Evolutionary conservation across 1,140 invertebrate species (phyloP), one percentile per base, ranked within the genome.

Genomic region (Trichonephila inaurata): DNA sequence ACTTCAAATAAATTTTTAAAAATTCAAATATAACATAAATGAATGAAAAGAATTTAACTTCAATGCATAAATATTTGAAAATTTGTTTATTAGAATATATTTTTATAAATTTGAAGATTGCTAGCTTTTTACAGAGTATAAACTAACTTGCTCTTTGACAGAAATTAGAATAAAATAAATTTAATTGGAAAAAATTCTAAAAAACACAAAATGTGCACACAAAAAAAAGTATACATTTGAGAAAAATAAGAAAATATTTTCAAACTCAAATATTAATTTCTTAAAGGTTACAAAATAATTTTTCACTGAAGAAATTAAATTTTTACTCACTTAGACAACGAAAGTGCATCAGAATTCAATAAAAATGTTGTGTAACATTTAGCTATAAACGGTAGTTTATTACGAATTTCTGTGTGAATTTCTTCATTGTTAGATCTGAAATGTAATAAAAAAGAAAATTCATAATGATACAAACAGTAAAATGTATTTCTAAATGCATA

Each of bases 311-410:
- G 7, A 51, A 51, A 51, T 51, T 51, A 51, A 51, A 51, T 51
- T 44, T 86, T 28, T 44, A 51, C 21, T 58, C 69, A 93, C 92
- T 69, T 77, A n/a, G 92, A 93, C 2, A 89, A 44, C 0, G 19
- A 60, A 21, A 93, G 7, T 40, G 19, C 58, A 61, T 81, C 19
- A 60, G 33, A 19, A 1, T 88, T 16, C 28, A 88, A 89, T 66
- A 93, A 82, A 28, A 64, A 93, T 7, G 72, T 44, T 18, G 6
- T 62, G 64, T 93, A 93, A 64, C 58, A 72, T 18, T 69, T 33
- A 21, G 64, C 62, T 51, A 92, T 92, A 69, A 72, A 62, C 40
- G 91, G 82, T 87, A 92, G 82, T 28, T 24, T 91, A 2, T 7
- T 7, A 0, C 64, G n/a, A 19, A 62, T 16, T 19, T 82, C 66